Evolutionary conservation across 2,113 vertebrate genomes (phyloP), one percentile per base, ranked within the genome.

Genomic region (Zosterops lateralis): DNA sequence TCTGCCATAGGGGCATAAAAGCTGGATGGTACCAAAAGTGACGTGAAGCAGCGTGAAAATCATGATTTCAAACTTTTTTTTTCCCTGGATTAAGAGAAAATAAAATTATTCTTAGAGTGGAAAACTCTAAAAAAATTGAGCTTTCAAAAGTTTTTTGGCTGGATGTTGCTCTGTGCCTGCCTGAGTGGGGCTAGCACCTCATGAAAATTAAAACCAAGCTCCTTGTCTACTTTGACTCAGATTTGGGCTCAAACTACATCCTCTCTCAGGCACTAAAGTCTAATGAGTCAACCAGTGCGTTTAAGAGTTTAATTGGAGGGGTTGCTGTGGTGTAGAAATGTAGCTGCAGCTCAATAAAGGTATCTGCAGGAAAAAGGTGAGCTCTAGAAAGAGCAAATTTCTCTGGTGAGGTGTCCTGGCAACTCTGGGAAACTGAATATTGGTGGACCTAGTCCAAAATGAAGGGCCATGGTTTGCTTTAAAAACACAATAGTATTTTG

Each of bases 381-480:
- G 4, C 10, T 70, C 29, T 34, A 29, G 64, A 72, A 65, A 1
- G 5, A 60, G 9, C 9, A 54, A 61, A 58, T 12, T n/a, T 26
- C 7, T 88, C 7, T 10, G 1, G 1, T 40, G 26, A 74, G 26
- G 40, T 56, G 9, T 36, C 0, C 0, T 6, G 40, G 18, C 19
- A 62, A 12, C 18, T 47, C 26, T 2, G 1, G 40, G 45, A 88
- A 79, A 56, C 1, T 2, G 5, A 74, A 15, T 14, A 50, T 29
- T 50, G 34, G 7, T 58, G 32, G 50, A 76, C 56, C 19, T 21
- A 83, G 14, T 2, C 34, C 47, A 64, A 84, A 87, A 61, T 19
- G 14, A 74, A 71, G 26, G 32, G 17, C 1, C 2, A 9, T 26
- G 1, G 3, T 19, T 79, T 79, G 24, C 7, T 72, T 84, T 57